A percentile compares a stretch with the other conserved stretches of the same genome.
Conservation (phyloP, 2,113 vertebrate genomes). For the Crotalus helleri region DNA sequence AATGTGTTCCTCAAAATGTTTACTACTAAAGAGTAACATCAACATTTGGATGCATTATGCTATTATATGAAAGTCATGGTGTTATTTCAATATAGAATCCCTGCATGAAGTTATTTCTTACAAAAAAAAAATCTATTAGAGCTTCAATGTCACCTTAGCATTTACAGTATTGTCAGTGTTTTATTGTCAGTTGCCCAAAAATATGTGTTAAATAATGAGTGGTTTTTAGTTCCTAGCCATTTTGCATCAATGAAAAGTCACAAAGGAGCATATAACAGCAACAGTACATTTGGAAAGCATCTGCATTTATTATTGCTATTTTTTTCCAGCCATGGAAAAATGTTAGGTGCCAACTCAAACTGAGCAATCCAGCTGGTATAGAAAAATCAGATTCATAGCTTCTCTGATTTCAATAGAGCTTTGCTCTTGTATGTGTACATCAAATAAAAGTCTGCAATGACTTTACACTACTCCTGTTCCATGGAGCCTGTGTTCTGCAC, state of each 20-base stretch:
- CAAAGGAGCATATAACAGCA: conserved; percentile 2
- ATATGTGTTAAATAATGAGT: neutral
- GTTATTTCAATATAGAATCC: neutral
- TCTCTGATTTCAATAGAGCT: neutral
- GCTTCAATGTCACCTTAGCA: conserved; percentile 2
- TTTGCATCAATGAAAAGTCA: neutral
- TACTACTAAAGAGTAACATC: neutral
- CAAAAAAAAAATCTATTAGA: neutral
- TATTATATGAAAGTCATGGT: neutral
- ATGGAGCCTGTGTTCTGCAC: neutral
- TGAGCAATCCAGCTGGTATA: neutral
- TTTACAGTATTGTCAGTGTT: neutral
- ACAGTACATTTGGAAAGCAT: neutral
- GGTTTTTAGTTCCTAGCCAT: neutral
- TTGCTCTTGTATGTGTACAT: neutral
- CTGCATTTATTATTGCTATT: conserved; percentile 17
- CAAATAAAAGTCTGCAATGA: conserved; percentile 2
- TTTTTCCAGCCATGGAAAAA: conserved; percentile 18
- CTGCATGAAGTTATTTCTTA: neutral
- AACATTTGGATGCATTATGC: neutral
- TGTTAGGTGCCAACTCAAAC: neutral
- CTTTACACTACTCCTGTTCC: neutral
- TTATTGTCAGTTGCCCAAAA: neutral
- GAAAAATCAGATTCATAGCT: conserved; percentile 4
- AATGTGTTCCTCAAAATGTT: neutral